A percentile compares a stretch with the other conserved stretches of the same genome.
Evolutionary conservation across 2,113 vertebrate species (phyloP).

Genomic region (Ivindomyrus marchei): DNA sequence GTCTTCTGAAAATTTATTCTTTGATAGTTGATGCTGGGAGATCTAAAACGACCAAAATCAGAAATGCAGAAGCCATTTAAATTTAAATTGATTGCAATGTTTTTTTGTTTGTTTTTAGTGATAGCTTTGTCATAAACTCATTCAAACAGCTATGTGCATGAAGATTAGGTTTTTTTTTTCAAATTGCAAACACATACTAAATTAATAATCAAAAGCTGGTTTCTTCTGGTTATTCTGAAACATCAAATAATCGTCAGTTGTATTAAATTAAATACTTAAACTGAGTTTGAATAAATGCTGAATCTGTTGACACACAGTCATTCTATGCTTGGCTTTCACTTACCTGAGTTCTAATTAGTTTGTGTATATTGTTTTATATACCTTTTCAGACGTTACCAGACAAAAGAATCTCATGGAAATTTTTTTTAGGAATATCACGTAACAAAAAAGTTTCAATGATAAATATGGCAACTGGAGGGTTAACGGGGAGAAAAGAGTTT

Average conservation of each 20-base stretch:
- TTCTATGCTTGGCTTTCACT: slow-evolving; percentile 10
- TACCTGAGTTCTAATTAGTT: slow-evolving; percentile 7
- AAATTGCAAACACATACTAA: neutral
- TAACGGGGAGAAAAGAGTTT: slow-evolving; percentile 40
- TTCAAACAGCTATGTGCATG: neutral
- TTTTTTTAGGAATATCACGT: neutral
- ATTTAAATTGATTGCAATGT: slow-evolving; percentile 7
- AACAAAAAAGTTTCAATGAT: slow-evolving; percentile 1
- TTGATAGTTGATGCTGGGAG: neutral
- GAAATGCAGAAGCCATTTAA: slow-evolving; percentile 22
- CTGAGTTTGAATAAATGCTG: neutral
- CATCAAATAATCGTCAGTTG: neutral
- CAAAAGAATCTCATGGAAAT: neutral
- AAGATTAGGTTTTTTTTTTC: neutral
- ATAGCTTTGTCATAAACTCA: neutral
- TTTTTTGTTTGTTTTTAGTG: neutral
- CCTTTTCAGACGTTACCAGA: neutral
- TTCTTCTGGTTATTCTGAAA: neutral
- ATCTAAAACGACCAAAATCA: neutral
- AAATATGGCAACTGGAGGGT: slow-evolving; percentile 2
- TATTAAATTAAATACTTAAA: slow-evolving; percentile 2
- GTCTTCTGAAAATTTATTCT: neutral
- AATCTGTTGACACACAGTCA: neutral
- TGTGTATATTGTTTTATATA: neutral
- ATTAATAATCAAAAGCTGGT: slow-evolving; percentile 2